Conservation (phyloP, 1,140 invertebrate genomes). For the Rhyacophila brunnea region DNA sequence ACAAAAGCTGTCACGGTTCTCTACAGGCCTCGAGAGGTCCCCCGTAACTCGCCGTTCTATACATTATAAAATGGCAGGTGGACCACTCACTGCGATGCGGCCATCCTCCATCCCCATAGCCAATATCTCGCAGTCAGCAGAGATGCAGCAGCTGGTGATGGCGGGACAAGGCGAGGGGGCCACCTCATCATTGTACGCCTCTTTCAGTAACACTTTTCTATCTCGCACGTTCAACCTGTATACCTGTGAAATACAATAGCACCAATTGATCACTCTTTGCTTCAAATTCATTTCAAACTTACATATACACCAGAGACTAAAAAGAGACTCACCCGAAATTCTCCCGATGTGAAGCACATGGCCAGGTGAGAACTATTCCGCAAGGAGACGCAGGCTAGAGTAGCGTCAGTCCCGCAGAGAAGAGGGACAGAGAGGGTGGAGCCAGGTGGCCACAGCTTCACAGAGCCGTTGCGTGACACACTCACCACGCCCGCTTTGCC, state of each 20-base stretch:
- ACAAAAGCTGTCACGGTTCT: no score
- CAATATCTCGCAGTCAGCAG: conserved; percentile 21
- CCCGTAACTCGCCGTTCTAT: no score
- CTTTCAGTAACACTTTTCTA: no score
- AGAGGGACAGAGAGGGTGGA: conserved; percentile 10
- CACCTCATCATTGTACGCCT: no score
- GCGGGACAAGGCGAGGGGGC: no score
- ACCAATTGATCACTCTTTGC: not conserved
- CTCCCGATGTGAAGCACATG: conserved; percentile 17
- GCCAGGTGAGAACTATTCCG: conserved; percentile 9
- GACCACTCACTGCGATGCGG: conserved; percentile 23
- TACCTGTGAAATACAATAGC: not conserved
- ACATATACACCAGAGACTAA: no score
- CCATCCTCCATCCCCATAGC: conserved; percentile 23
- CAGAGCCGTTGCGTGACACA: conserved; percentile 17
- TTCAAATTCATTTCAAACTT: no score
- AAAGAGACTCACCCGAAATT: conserved; percentile 29
- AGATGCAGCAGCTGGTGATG: conserved; percentile 23
- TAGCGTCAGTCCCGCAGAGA: conserved; percentile 5
- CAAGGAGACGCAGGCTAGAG: conserved; percentile 17
- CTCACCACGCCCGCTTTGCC: conserved; percentile 13
- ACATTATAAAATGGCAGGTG: no score
- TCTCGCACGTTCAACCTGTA: no score
- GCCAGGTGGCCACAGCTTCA: conserved; percentile 20
- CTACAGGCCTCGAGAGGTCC: no score